Evolutionary conservation across 2,888 invertebrate species (phyloP).

Genomic region (Temnothorax ravouxi): DNA sequence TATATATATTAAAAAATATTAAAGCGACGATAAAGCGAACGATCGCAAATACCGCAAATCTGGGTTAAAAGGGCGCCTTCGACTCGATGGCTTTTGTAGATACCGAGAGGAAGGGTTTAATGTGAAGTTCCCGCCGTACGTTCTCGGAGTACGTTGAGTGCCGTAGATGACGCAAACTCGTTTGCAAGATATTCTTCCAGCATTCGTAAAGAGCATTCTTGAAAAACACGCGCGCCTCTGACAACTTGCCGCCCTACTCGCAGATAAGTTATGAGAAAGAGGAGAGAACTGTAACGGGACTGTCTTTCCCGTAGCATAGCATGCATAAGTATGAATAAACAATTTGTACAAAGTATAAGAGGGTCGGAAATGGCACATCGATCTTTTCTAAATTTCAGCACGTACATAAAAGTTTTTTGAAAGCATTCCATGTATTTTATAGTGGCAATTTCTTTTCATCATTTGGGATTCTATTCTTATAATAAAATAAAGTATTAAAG

Average conservation of each 20-base stretch:
- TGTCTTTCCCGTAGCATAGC: neutral
- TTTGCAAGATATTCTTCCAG: conserved; percentile 55
- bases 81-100: conserved; percentile 73
- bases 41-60: conserved; percentile 67
- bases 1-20: conserved; percentile 30
- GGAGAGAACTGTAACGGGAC: neutral
- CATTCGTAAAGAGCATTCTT: conserved; percentile 49
- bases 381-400: neutral
- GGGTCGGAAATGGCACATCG: neutral
- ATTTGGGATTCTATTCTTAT: neutral
- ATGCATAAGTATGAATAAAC: neutral
- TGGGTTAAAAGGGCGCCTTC: conserved; percentile 76
- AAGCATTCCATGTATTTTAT: neutral
- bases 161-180: conserved; percentile 49
- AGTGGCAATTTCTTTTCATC: neutral
- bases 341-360: conserved; percentile 3
- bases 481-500: neutral
- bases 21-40: conserved; percentile 43
- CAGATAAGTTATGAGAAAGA: conserved; percentile 24
- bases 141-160: conserved; percentile 37
- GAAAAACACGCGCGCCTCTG: conserved; percentile 31
- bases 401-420: neutral
- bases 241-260: conserved; percentile 22
- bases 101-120: conserved; percentile 66
- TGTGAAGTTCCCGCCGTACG: conserved; percentile 52